These are phyloP conservation scores for Drosophila maculinotata DNA, from an alignment of 2,888 invertebrate species.

Conservation along the genomic window DNA sequence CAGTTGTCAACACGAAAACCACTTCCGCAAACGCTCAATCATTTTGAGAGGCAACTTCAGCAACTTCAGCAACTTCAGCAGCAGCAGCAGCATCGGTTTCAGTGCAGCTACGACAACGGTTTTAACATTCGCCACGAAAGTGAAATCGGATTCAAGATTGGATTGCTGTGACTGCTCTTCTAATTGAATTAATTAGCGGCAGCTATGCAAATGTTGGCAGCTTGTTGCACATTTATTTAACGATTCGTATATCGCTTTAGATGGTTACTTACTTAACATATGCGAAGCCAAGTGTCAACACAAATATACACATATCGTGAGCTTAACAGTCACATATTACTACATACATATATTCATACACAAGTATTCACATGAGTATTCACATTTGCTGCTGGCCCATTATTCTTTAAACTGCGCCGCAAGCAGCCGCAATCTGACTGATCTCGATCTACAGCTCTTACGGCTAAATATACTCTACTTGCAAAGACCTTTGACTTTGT, in stretches of 20 bases:
- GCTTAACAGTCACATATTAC: slow-evolving; percentile 18
- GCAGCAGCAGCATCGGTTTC: slow-evolving; percentile 1
- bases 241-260: slow-evolving; percentile 25
- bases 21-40: slow-evolving; percentile 79
- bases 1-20: slow-evolving; percentile 70
- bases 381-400: slow-evolving; percentile 56
- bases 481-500: background rate
- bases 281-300: slow-evolving; percentile 67
- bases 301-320: slow-evolving; percentile 43
- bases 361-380: slow-evolving; percentile 31
- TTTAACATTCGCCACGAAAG: slow-evolving; percentile 31
- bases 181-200: slow-evolving; percentile 78
- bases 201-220: slow-evolving; percentile 64
- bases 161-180: slow-evolving; percentile 31
- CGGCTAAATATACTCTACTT: slow-evolving; percentile 31
- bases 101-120: no score
- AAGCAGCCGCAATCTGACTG: slow-evolving; percentile 58
- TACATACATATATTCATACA: background rate
- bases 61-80: background rate
- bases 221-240: slow-evolving; percentile 42
- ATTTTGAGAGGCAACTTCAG: slow-evolving; percentile 28
- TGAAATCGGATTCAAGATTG: slow-evolving; percentile 24
- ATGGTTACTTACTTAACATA: slow-evolving; percentile 52
- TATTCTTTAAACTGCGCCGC: slow-evolving; percentile 79
- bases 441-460: slow-evolving; percentile 54